Evolutionary conservation across 2,113 vertebrate species (phyloP), one percentile per base, ranked within the genome.

Genomic region (Trochalopteron elliotii): DNA sequence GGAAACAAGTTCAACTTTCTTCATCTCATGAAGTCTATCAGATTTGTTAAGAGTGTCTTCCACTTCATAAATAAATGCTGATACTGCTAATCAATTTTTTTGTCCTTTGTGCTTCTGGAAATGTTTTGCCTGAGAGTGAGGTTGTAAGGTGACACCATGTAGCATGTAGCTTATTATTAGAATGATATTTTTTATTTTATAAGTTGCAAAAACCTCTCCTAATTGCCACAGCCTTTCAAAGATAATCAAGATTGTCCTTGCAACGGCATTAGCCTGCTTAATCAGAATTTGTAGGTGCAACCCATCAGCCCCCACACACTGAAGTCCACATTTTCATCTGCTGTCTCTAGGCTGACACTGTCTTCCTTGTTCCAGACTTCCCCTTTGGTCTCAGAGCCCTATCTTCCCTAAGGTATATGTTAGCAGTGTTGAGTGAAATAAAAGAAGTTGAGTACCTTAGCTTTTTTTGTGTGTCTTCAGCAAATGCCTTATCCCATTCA

Each of bases 291-390:
- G 21, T 16, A 2, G 24, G 11, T 44, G 23, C 10, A 77, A 35
- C 5, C 2, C 6, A 2, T 45, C 37, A 75, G 19, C 1, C 4
- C 4, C 9, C 21, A 42, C 3, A 72, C 13, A 64, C 7, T 52
- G 33, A 11, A 0, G 0, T n/a, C 15, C 15, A 44, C 15, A 40
- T 57, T 11, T 56, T 78, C 33, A 42, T 35, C 8, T 33, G 7
- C 0, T 77, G 4, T 40, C 21, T 69, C 27, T 60, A 47, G 18
- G 23, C 10, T 42, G 44, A 27, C 3, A 4, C 2, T 24, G 9
- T 33, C 7, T 63, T 52, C 42, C 49, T 53, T 50, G 2, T 33
- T 77, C 18, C 55, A 42, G 33, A 76, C 2, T 10, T 50, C 25
- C 2, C 5, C 9, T 83, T 76, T 72, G 5, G 6, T 55, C 3